Percentiles rank a stretch among this genome's conserved stretches.
phyloP scores from a whole-genome alignment of 2,888 invertebrate genomes.

The Chymomyza procnemis region DNA sequence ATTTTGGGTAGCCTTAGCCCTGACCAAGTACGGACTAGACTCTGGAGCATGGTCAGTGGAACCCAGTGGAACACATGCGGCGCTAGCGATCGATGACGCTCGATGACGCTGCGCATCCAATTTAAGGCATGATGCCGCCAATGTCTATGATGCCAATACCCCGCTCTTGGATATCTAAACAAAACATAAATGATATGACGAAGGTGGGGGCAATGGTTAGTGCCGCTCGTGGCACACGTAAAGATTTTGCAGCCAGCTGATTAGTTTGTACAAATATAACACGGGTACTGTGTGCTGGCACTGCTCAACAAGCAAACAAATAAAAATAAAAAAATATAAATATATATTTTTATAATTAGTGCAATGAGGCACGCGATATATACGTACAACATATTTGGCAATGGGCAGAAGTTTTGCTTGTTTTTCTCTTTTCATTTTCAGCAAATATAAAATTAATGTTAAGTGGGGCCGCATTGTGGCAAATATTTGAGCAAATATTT shows the following conservation, averaged over 20 bases:
- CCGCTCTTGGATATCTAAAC: conserved; percentile 22
- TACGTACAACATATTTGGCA: conserved; percentile 49
- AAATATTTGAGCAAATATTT: no score
- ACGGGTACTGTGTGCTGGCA: background rate
- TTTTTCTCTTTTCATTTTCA: no score
- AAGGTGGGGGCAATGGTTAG: background rate
- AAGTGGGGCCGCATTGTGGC: background rate
- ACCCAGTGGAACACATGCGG: conserved; percentile 1
- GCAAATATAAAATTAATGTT: no score
- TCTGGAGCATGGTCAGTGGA: conserved; percentile 4
- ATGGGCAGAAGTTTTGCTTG: no score
- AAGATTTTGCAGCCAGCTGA: conserved; percentile 37
- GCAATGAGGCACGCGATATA: conserved; percentile 69
- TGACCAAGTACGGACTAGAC: conserved; percentile 17
- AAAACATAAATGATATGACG: conserved; percentile 37
- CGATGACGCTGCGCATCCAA: conserved; percentile 47
- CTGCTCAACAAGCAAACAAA: conserved; percentile 8
- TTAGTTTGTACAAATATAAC: conserved; percentile 9
- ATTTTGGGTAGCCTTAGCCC: conserved; percentile 31
- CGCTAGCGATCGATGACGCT: background rate
- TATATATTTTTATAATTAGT: conserved; percentile 49
- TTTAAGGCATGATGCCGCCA: conserved; percentile 63
- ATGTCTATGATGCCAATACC: conserved; percentile 36
- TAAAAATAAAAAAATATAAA: conserved; percentile 1
- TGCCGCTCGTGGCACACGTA: background rate